phyloP scores from a whole-genome alignment of 1,140 invertebrate species.

The Bilobella aurantiaca region DNA sequence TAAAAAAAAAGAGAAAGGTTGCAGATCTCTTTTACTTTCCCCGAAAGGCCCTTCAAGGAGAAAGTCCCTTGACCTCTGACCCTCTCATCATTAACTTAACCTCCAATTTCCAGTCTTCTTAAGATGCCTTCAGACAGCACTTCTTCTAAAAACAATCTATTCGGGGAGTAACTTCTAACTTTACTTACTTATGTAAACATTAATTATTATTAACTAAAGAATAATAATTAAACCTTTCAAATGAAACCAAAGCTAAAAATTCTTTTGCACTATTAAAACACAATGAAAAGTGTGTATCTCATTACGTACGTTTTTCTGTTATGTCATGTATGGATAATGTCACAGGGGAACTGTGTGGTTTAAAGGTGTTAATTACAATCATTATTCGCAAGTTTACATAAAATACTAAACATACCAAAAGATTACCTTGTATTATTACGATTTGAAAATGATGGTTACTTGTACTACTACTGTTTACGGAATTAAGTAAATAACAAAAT shows the following conservation, averaged over 20 bases:
- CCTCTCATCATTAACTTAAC: background rate
- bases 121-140: conserved; percentile 7
- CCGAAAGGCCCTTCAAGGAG: background rate
- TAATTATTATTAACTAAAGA: background rate
- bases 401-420: no score
- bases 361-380: no score
- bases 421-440: no score
- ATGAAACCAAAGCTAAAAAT: no score
- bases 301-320: no score
- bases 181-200: background rate
- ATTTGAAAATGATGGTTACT: no score
- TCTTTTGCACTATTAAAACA: no score
- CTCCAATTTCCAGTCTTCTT: conserved; percentile 5
- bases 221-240: background rate
- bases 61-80: background rate
- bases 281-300: no score
- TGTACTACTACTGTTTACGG: background rate
- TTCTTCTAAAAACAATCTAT: background rate
- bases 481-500: background rate
- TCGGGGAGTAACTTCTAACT: background rate
- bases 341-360: no score
- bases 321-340: no score
- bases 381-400: no score
- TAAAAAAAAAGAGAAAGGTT: background rate
- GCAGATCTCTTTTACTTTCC: background rate